Evolutionary conservation across 1,140 invertebrate species (phyloP).

Genomic region (Periplaneta americana): DNA sequence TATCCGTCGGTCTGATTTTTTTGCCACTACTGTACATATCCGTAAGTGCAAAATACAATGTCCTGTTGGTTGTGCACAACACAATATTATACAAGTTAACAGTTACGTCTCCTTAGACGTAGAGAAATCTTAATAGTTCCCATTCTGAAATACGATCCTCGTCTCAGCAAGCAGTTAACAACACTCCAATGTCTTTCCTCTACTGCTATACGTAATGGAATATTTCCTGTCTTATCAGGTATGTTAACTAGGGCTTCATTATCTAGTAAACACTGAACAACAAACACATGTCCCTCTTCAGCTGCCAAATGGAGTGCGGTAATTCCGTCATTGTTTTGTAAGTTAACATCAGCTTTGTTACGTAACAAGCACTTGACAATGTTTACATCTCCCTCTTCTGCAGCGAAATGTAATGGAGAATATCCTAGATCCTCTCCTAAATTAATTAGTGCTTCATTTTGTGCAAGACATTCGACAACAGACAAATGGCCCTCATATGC

Average conservation of each 20-base stretch:
- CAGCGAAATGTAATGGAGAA: constrained; percentile 40
- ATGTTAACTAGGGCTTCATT: background rate
- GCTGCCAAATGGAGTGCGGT: constrained; percentile 34
- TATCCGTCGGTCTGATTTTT: too few species aligned
- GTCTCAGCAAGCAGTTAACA: background rate
- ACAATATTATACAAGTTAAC: too few species aligned
- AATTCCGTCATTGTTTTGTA: constrained; percentile 45
- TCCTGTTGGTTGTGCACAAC: too few species aligned
- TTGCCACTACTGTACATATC: too few species aligned
- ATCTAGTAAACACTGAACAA: constrained; percentile 29
- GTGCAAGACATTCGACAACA: constrained; percentile 58
- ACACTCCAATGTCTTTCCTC: background rate
- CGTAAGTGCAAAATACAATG: too few species aligned
- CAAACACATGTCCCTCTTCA: constrained; percentile 30
- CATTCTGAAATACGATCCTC: background rate
- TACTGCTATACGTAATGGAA: background rate
- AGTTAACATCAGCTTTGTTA: constrained; percentile 32
- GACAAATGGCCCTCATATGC: constrained; percentile 58
- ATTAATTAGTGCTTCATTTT: constrained; percentile 55
- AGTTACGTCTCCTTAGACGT: too few species aligned
- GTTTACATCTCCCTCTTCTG: background rate
- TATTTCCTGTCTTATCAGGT: background rate
- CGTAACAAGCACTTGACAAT: constrained; percentile 28
- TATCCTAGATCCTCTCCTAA: constrained; percentile 65
- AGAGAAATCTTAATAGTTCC: too few species aligned